A percentile compares a stretch with the other conserved stretches of the same genome.
phyloP scores from a whole-genome alignment of 2,113 vertebrate genomes.

The Burhinus oedicnemus region DNA sequence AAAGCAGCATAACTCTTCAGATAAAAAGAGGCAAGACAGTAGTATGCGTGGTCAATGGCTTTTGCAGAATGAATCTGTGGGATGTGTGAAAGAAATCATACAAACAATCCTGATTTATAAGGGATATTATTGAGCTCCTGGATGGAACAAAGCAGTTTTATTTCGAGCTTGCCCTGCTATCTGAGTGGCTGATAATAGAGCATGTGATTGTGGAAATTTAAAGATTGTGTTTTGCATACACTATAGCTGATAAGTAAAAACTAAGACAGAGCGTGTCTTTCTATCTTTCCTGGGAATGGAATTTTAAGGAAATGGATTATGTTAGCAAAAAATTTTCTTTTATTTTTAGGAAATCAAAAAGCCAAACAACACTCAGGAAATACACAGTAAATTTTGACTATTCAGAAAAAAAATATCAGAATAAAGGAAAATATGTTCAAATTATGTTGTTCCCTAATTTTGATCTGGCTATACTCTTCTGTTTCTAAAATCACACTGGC shows the following conservation, averaged over 20 bases:
- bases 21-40: conserved; percentile 62
- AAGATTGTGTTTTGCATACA: neutral
- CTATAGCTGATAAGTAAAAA: neutral
- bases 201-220: neutral
- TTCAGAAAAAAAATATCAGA: neutral
- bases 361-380: neutral
- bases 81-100: conserved; percentile 22
- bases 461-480: neutral
- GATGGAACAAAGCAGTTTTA: conserved; percentile 41
- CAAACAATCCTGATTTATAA: conserved; percentile 53
- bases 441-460: neutral
- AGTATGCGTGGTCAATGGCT: conserved; percentile 47
- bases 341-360: neutral
- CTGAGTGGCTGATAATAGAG: conserved; percentile 18
- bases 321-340: neutral
- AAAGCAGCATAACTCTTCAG: conserved; percentile 51
- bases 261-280: neutral
- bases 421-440: neutral
- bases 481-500: neutral
- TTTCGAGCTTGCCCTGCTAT: conserved; percentile 30
- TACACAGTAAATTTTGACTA: neutral
- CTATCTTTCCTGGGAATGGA: neutral
- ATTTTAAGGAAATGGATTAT: neutral
- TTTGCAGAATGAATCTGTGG: conserved; percentile 49
- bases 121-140: neutral